Base-by-base conservation (phyloP, 2,888 invertebrate species). In the Allygus modestus region DNA sequence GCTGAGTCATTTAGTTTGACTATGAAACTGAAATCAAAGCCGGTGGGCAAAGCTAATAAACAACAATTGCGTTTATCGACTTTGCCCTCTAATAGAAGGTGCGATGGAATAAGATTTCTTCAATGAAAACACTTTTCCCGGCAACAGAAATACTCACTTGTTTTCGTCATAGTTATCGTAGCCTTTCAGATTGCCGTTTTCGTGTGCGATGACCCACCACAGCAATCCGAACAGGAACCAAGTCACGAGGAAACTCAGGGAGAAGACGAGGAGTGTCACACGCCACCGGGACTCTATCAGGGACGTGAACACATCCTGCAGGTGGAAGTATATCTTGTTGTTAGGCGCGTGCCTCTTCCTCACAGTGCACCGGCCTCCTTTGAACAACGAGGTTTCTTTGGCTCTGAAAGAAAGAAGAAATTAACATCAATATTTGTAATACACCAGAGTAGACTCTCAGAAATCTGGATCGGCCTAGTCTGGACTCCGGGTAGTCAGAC, bases 151-250 rank as follows among this genome's bases (percentile, higher is more conserved):
- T 11, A 26, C 31, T 84, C 43, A 84, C 84, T 71, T 84, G 81
- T 51, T 31, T 5, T 51, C 73, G 33, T 86, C 82, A 51, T 81
- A 77, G 20, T 51, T 41, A 2, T 85, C 85, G 5, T 84, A 84
- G 2, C 61, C 82, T 43, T 65, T 46, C n/a, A 95, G 92, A 89
- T 97, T 97, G 0, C 96, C 96, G 89, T 96, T 95, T 1, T 93
- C 92, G 88, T 94, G 95, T 0, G 95, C 94, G 23, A 95, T 93
- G 26, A 95, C 91, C 91, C 95, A 96, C 94, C 96, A 97, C 86
- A 96, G 92, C 11, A 93, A 92, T 0, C 95, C 96, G 89, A 97
- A 97, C 15, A 94, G 88, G 28, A 96, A 90, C 97, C 97, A 97
- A 89, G 95, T 95, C 15, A 93, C 88, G 87, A 95, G 92, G 89